phyloP scores from a whole-genome alignment of 2,797 vertebrate genomes.

The Morus bassanus region DNA sequence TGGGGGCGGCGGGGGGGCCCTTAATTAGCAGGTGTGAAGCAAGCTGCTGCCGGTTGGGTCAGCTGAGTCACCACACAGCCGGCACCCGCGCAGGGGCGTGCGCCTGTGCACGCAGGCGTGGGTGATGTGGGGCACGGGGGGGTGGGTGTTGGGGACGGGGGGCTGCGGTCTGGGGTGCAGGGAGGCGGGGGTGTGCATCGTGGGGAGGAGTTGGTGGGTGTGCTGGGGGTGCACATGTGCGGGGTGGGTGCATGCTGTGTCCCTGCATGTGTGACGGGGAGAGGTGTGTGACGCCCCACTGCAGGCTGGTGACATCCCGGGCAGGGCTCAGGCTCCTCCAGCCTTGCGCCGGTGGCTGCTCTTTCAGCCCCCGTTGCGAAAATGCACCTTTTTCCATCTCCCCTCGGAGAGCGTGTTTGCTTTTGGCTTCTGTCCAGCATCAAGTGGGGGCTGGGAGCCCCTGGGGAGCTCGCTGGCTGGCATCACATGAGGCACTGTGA shows the following conservation, averaged over 20 bases:
- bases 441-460: neutral
- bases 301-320: neutral
- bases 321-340: neutral
- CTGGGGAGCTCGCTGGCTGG: accelerated
- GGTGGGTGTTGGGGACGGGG: too few relatives aligned
- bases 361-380: neutral
- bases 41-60: neutral
- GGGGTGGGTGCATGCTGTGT: too few relatives aligned
- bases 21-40: neutral
- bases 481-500: accelerated
- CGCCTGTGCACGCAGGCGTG: neutral
- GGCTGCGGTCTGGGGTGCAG: neutral
- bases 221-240: neutral
- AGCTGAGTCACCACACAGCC: neutral
- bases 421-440: neutral
- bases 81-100: neutral
- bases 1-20: accelerated
- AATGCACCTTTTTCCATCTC: neutral
- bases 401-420: accelerated
- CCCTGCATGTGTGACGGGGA: neutral
- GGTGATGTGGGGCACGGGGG: neutral
- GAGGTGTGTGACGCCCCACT: neutral
- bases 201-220: neutral
- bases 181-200: too few relatives aligned
- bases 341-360: neutral